Evolutionary conservation across 2,797 vertebrate species (phyloP), one percentile per base, ranked within the genome.

Genomic region (Anas capensis): DNA sequence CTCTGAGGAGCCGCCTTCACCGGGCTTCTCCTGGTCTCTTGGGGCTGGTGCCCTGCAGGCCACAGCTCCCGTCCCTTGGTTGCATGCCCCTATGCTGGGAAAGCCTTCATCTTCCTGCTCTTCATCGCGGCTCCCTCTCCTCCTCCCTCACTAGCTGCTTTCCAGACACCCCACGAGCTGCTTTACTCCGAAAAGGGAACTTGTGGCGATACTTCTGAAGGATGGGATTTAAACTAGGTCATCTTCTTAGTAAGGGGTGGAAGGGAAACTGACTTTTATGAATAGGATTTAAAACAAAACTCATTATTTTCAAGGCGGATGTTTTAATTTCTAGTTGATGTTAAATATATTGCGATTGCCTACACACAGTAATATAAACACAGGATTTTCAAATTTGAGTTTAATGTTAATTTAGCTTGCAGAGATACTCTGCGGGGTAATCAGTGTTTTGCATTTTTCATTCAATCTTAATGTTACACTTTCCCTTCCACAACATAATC

Each of bases 401-500:
- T 94, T 87, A n/a, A 81, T 64, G 33, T 94, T 88, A 89, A 90
- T 92, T 94, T 90, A 90, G 23, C 66, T 75, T 64, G 34, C 54
- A 66, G 71, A 76, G 49, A 48, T 62, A 49, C 26, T 88, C 93
- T 83, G 65, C 2, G 3, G 64, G 53, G 61, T 91, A 86, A 84
- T 89, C 70, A 77, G 49, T 6, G 16, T 61, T 92, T 91, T 95
- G 93, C 83, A 80, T 95, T 94, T 93, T 88, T 96, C 91, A 81
- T 96, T 94, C 91, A 73, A 7, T 86, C 84, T 87, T 87, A 72
- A 51, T 77, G 86, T 92, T 93, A 82, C 86, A 81, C 65, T 94
- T 96, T 88, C 82, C 69, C 36, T 90, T 81, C 80, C 31, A 8
- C 16, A 62, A 54, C 68, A 48, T 90, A 93, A 95, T 95, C 92